Evolutionary conservation across 2,888 invertebrate species (phyloP).

Genomic region (Pseudolycoriella hygida): DNA sequence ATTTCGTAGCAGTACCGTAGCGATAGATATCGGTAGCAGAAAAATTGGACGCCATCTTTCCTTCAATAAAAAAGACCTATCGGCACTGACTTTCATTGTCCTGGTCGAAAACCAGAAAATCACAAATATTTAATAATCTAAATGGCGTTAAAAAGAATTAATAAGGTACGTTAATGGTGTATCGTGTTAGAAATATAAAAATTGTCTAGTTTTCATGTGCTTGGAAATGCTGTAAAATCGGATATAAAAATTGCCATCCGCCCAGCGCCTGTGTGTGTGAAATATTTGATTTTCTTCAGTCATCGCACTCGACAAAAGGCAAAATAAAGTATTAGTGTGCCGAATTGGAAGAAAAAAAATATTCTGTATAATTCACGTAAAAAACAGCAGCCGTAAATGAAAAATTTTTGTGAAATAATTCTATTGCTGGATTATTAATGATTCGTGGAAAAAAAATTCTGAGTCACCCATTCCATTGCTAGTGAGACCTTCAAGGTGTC

Average conservation of each 20-base stretch:
- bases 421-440: too few relatives aligned
- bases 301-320: background rate
- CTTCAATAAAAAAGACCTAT: slow-evolving; percentile 43
- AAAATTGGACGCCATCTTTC: slow-evolving; percentile 7
- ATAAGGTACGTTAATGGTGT: slow-evolving; percentile 54
- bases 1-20: too few relatives aligned
- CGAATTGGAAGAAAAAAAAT: too few relatives aligned
- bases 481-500: too few relatives aligned
- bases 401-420: too few relatives aligned
- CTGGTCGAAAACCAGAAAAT: slow-evolving; percentile 53
- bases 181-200: slow-evolving; percentile 1
- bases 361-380: too few relatives aligned
- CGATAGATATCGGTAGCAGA: too few relatives aligned
- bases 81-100: slow-evolving; percentile 53
- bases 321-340: too few relatives aligned
- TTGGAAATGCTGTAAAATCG: background rate
- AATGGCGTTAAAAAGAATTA: slow-evolving; percentile 96
- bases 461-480: too few relatives aligned
- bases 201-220: background rate
- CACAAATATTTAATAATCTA: slow-evolving; percentile 39
- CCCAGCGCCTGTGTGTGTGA: background rate
- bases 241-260: background rate
- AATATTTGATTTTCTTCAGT: background rate
- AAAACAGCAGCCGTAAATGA: too few relatives aligned
- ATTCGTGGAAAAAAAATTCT: too few relatives aligned